Evolutionary conservation across 2,113 vertebrate species (phyloP), one percentile per base, ranked within the genome.

Genomic region (Montifringilla adamsi): DNA sequence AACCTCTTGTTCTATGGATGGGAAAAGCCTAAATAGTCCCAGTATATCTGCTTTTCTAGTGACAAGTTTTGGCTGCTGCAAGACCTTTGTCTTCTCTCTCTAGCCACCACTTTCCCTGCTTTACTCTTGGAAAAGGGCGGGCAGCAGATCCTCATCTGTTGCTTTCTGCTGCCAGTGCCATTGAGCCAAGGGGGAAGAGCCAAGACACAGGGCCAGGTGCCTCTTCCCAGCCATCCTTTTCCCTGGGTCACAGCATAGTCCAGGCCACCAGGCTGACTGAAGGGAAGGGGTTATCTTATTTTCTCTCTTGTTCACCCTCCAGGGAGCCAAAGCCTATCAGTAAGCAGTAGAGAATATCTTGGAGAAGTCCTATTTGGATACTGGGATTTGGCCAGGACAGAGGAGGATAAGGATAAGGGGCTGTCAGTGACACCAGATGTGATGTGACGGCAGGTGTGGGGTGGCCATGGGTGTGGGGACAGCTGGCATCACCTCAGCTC

Each of bases 201-300:
- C 13, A 39, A 35, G 55, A 26, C 13, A 3, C 1, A 0, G 26
- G 28, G 31, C 37, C 5, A 1, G 24, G 44, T 80, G 70, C 15
- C 63, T 80, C 26, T 68, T 64, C 7, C 12, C 46, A 70, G 37
- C 26, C 50, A 11, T n/a, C 28, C 11, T 69, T 74, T 66, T 46
- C 39, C 16, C 15, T 63, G 60, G 37, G 43, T 26, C 52, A 52
- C 28, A 52, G 15, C 26, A 13, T 15, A 49, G 28, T 15, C 64
- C 50, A 39, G 27, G 37, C 73, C 24, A 49, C 22, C 22, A 53
- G 37, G 33, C 24, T 59, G 73, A 17, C 56, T 50, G 43, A 39
- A 74, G 21, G 39, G 33, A 75, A 33, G 1, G 9, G 1, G 10
- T 47, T 75, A 46, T 15, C 3, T 76, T 35, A 11, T 72, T 76